Conservation (phyloP, 2,113 vertebrate species). For the Typhlomys cinereus region DNA sequence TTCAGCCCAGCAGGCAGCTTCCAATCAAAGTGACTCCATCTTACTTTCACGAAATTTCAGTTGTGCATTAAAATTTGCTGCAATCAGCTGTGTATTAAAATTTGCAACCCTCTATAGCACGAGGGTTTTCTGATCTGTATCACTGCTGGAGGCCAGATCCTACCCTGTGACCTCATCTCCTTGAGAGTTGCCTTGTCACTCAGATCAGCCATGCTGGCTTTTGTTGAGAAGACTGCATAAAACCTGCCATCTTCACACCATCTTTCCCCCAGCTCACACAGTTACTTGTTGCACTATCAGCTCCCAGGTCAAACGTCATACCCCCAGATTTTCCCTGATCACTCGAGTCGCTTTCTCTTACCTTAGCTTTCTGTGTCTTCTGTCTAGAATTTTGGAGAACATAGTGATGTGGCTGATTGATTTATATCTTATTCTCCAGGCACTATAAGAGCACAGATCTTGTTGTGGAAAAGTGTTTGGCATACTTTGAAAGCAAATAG, state of each 20-base stretch:
- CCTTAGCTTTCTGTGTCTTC: not conserved
- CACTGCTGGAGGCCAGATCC: not conserved
- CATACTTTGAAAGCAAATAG: not conserved
- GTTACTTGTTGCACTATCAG: not conserved
- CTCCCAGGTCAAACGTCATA: not conserved
- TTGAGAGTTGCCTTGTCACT: not conserved
- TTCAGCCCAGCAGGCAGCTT: slow-evolving; percentile 37
- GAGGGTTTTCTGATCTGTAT: not conserved
- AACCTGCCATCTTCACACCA: not conserved
- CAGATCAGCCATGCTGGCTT: not conserved
- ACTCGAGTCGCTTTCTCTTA: slow-evolving; percentile 4
- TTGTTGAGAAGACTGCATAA: not conserved
- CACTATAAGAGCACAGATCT: not conserved
- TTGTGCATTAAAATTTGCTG: not conserved
- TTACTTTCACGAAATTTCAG: slow-evolving; percentile 32
- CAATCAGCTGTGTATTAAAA: slow-evolving; percentile 36
- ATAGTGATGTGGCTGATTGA: not conserved
- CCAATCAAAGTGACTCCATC: slow-evolving; percentile 36
- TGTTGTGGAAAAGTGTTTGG: slow-evolving; percentile 18
- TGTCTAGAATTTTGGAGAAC: not conserved
- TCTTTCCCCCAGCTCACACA: not conserved
- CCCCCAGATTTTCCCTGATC: not conserved
- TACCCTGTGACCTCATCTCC: slow-evolving; percentile 34
- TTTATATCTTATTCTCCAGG: slow-evolving; percentile 24
- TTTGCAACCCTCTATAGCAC: not conserved